phyloP scores from a whole-genome alignment of 2,888 invertebrate genomes.

The Ferdinandea cuprea region DNA sequence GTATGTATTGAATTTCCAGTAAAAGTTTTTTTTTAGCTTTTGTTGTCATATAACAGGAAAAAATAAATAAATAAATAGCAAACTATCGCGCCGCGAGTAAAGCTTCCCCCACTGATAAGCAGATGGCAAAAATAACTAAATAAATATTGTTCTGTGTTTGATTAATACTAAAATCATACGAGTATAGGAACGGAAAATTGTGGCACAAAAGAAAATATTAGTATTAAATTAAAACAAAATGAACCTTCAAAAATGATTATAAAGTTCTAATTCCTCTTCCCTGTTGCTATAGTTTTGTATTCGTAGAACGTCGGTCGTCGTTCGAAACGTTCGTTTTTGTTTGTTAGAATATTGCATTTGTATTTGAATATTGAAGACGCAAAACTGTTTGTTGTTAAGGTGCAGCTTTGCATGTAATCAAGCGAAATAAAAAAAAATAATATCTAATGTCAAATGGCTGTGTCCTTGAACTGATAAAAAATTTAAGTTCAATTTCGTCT shows the following conservation, averaged over 20 bases:
- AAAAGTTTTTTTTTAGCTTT: conserved; percentile 32
- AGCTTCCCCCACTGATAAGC: conserved; percentile 56
- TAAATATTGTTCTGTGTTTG: conserved; percentile 5
- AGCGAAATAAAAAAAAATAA: too few species aligned
- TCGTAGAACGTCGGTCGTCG: conserved; percentile 36
- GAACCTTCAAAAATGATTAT: conserved; percentile 60
- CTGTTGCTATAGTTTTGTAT: conserved; percentile 50
- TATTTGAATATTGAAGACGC: conserved; percentile 19
- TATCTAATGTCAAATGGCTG: conserved; percentile 38
- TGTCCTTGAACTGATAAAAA: conserved; percentile 65
- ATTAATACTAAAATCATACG: too few species aligned
- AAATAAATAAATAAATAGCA: too few species aligned
- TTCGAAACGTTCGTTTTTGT: too few species aligned
- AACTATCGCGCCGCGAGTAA: conserved; percentile 29
- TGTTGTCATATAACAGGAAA: conserved; percentile 16
- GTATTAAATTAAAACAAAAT: too few species aligned
- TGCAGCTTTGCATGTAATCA: conserved; percentile 26
- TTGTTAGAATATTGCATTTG: conserved; percentile 28
- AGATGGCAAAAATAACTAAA: conserved; percentile 8
- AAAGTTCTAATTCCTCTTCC: conserved; percentile 64
- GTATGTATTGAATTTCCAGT: conserved; percentile 41
- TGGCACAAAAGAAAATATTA: too few species aligned
- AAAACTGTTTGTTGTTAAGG: conserved; percentile 21
- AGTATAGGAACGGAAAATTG: too few species aligned
- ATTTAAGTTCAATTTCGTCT: conserved; percentile 46